Base-by-base conservation (phyloP, 1,140 invertebrate genomes). In the Melipona quadrifasciata region DNA sequence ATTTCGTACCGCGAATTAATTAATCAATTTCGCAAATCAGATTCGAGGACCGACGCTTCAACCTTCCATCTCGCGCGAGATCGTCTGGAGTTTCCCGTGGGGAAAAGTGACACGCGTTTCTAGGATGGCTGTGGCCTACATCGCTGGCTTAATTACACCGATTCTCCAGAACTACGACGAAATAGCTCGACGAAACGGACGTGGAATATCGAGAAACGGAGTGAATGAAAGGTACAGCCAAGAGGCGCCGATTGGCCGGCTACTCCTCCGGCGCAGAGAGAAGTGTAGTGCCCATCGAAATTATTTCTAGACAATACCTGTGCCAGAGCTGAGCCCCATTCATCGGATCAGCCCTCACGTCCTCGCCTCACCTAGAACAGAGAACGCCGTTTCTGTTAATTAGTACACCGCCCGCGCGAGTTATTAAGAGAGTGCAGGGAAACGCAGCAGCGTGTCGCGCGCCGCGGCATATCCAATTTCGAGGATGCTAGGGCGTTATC, bases 251-350 rank as follows among this genome's bases (percentile, higher is more conserved):
- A 57, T n/a, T 53, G 19, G 21, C 55, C 61, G 24, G 51, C 47
- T 12, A 39, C 34, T 16, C 12, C 73, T 39, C 27, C 53, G 5
- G 34, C 55, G 16, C 21, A 21, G n/a, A 17, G 16, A 27, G 24
- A 17, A 24, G 24, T 67, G 8, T 47, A 47, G 39, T 31, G 61
- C 58, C 53, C n/a, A n/a, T 67, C 86, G 86, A 81, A 87, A 87
- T 87, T 87, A 87, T 87, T 87, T 87, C 65, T 77, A 87, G 86
- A 87, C 86, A 87, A 87, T 88, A 87, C 87, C 87, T 87, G 86
- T 87, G 80, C 78, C 85, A 72, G 81, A 87, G 82, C 82, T 76
- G 65, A 79, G 87, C 51, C 77, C 82, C 86, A 88, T 87, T 88
- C 87, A 88, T 84, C 67, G 77, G 86, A 85, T 88, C 87, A 87